These are phyloP conservation scores for Cottoperca gobio DNA, from an alignment of 2,797 vertebrate species.

Conservation along the genomic window DNA sequence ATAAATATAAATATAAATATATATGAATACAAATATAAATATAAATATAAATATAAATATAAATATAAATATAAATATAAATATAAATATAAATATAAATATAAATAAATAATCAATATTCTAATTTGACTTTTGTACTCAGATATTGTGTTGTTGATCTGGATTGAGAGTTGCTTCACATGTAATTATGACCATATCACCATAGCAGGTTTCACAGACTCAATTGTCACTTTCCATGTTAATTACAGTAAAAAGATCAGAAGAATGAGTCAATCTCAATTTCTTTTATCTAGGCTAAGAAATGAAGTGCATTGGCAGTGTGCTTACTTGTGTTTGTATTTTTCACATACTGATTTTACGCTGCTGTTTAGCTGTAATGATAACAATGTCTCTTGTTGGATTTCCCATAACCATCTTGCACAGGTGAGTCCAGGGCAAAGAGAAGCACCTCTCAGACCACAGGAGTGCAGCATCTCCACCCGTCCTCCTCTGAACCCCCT, in stretches of 20 bases:
- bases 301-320: neutral
- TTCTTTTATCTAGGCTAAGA: slow-evolving; percentile 4
- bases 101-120: too few species aligned
- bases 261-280: neutral
- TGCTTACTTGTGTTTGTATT: slow-evolving; percentile 1
- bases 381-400: slow-evolving; percentile 15
- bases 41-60: too few species aligned
- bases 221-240: neutral
- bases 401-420: slow-evolving; percentile 43
- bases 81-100: too few species aligned
- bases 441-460: slow-evolving; percentile 61
- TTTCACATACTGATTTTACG: slow-evolving; percentile 9
- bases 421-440: slow-evolving; percentile 66
- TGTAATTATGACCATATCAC: neutral
- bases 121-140: too few species aligned
- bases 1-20: too few species aligned
- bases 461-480: slow-evolving; percentile 62
- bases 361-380: neutral
- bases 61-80: too few species aligned
- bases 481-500: slow-evolving; percentile 76
- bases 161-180: neutral
- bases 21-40: too few species aligned
- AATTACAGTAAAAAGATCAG: neutral
- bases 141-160: neutral
- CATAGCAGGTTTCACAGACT: neutral